These are phyloP conservation scores for Spodoptera frugiperda DNA, from an alignment of 1,140 invertebrate species.

Conservation along the genomic window DNA sequence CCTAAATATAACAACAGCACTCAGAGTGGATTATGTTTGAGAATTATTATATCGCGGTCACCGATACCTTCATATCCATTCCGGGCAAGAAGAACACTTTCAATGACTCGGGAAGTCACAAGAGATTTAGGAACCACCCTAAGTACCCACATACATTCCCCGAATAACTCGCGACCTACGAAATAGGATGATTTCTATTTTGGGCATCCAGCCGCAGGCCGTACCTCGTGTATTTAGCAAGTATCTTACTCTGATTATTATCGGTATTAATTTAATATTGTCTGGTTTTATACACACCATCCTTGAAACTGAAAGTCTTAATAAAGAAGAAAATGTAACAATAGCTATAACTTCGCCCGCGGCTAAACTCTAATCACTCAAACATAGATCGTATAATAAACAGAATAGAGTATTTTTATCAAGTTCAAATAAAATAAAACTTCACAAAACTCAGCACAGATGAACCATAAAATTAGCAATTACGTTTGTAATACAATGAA, in stretches of 20 bases:
- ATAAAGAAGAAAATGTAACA: too few relatives aligned
- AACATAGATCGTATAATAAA: too few relatives aligned
- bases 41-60: not conserved
- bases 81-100: conserved; percentile 5
- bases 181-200: not conserved
- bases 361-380: too few relatives aligned
- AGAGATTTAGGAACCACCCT: conserved; percentile 3
- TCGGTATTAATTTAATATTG: too few relatives aligned
- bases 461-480: conserved; percentile 23
- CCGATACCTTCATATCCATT: not conserved
- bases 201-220: not conserved
- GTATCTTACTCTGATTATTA: too few relatives aligned
- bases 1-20: too few relatives aligned
- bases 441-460: not conserved
- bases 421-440: not conserved
- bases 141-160: not conserved
- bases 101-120: not conserved
- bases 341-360: too few relatives aligned
- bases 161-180: not conserved
- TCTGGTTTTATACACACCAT: too few relatives aligned
- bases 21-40: not conserved
- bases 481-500: conserved; percentile 9
- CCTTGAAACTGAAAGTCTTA: too few relatives aligned
- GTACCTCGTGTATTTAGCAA: not conserved
- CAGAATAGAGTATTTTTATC: too few relatives aligned